These are phyloP conservation scores for Orientallactaga bullata DNA, from an alignment of 2,113 vertebrate genomes.

Conservation along the genomic window DNA sequence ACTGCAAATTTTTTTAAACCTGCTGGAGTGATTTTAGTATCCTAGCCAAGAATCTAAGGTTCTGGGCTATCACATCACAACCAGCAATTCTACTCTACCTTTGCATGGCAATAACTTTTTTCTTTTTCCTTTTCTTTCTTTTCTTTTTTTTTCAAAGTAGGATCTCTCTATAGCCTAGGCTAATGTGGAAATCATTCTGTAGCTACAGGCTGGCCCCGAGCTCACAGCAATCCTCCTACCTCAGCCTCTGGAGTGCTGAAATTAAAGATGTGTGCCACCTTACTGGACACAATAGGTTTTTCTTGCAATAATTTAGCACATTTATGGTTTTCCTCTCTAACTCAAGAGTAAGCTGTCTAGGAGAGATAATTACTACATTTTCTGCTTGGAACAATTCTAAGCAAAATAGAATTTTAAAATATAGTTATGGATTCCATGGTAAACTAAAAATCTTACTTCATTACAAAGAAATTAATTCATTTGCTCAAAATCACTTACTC, in stretches of 20 bases:
- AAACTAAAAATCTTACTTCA: background rate
- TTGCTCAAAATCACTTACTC: background rate
- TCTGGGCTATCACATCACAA: background rate
- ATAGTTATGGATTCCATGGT: background rate
- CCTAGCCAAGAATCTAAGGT: background rate
- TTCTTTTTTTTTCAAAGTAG: no score
- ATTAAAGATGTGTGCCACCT: no score
- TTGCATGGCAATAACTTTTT: no score
- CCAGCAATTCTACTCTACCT: background rate
- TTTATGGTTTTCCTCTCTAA: background rate
- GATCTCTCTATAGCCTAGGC: no score
- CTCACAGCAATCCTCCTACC: no score
- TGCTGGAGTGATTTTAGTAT: background rate
- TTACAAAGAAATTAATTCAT: background rate
- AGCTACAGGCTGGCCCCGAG: no score
- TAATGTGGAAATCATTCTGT: no score
- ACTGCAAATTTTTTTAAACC: background rate
- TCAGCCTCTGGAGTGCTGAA: no score
- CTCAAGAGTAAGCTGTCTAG: background rate
- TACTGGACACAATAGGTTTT: fast-evolving
- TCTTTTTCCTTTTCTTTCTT: no score
- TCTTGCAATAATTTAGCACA: background rate
- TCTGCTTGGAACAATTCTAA: background rate
- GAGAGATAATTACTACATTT: background rate
- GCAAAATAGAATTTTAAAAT: background rate